phyloP scores from a whole-genome alignment of 2,888 invertebrate genomes.

The Acronicta alni region DNA sequence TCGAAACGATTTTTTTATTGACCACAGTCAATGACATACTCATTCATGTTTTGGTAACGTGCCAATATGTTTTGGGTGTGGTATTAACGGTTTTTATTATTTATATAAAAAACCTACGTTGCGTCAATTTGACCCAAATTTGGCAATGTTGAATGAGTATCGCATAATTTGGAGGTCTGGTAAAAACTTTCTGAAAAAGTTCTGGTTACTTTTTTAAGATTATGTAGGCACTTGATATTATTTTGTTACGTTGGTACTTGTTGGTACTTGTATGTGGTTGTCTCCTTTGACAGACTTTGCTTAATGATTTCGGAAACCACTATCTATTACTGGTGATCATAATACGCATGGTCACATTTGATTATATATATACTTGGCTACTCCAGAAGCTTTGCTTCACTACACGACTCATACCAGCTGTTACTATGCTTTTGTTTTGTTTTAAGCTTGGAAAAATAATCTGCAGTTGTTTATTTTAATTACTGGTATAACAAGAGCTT shows the following conservation, averaged over 20 bases:
- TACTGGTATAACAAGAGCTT: conserved; percentile 27
- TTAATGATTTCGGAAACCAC: too few relatives aligned
- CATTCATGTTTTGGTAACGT: conserved; percentile 48
- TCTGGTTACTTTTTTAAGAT: conserved; percentile 3
- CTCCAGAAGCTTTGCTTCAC: conserved; percentile 11
- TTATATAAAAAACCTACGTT: conserved; percentile 37
- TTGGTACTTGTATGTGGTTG: too few relatives aligned
- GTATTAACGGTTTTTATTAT: conserved; percentile 44
- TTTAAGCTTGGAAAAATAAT: conserved; percentile 36
- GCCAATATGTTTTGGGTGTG: conserved; percentile 45
- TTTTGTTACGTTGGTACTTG: neutral
- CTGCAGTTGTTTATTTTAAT: conserved; percentile 38
- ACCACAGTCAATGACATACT: conserved; percentile 52
- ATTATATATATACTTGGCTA: neutral
- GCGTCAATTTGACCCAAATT: conserved; percentile 41
- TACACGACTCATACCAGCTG: conserved; percentile 32
- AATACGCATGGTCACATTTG: neutral
- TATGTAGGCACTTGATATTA: too few relatives aligned
- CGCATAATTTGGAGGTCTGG: conserved; percentile 13
- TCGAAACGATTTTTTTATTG: conserved; percentile 49
- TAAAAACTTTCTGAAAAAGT: conserved; percentile 15
- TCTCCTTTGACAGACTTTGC: too few relatives aligned
- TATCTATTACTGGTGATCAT: too few relatives aligned
- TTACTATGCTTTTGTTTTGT: conserved; percentile 30
- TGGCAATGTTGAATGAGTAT: conserved; percentile 36